phyloP scores from a whole-genome alignment of 2,888 invertebrate genomes.

The Apomyelois bistriatella region DNA sequence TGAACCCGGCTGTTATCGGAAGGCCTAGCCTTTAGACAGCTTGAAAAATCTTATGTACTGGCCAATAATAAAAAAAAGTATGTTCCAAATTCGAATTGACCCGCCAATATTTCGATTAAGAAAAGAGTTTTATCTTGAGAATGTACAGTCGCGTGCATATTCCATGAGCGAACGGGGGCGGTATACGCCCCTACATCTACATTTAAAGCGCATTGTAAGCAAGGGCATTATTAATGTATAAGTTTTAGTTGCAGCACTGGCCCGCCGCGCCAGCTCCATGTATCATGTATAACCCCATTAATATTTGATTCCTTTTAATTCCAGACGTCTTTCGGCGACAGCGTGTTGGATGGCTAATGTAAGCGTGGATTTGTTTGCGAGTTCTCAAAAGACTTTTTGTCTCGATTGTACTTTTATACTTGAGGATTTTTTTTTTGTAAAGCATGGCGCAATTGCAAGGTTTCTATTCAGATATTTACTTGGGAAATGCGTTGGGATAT shows the following conservation, averaged over 20 bases:
- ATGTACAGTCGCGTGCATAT: conserved; percentile 66
- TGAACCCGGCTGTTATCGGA: no score
- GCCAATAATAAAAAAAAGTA: background rate
- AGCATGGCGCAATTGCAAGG: background rate
- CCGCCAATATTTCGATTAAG: conserved; percentile 19
- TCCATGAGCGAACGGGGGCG: conserved; percentile 50
- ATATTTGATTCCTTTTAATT: conserved; percentile 79
- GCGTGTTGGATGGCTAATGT: conserved; percentile 21
- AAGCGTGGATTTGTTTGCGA: conserved; percentile 5
- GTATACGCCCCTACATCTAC: conserved; percentile 66
- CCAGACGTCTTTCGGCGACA: conserved; percentile 59
- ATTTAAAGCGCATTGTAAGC: conserved; percentile 80
- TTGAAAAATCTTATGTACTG: background rate
- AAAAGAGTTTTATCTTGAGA: conserved; percentile 64
- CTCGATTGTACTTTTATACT: background rate
- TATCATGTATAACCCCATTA: conserved; percentile 70
- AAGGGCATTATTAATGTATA: conserved; percentile 78
- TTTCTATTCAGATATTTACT: background rate
- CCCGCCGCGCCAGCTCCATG: conserved; percentile 68
- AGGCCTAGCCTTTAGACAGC: no score
- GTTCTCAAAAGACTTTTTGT: conserved; percentile 5
- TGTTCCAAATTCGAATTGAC: background rate
- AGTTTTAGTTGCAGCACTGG: conserved; percentile 73
- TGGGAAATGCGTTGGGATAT: background rate
- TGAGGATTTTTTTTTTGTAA: background rate